Base-by-base conservation (phyloP, 2,797 vertebrate species). In the Rhinatrema bivittatum region DNA sequence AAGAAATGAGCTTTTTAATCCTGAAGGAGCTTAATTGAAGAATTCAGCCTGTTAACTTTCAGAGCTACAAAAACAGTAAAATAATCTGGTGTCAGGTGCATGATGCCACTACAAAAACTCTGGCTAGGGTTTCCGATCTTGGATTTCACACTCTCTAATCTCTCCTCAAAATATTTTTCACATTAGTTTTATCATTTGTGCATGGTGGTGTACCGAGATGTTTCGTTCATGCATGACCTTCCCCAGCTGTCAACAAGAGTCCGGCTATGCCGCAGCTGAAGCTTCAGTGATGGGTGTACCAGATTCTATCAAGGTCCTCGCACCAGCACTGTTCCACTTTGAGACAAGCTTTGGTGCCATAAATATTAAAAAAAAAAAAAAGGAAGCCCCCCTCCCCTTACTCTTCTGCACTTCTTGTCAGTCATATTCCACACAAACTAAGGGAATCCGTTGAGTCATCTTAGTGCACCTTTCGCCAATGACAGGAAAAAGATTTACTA, bases 21-120 rank as follows among this genome's bases (percentile, higher is more conserved):
- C 10, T 15, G 37, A 51, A 69, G 37, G 5, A 10, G 3, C 56
- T 60, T 36, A 55, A 53, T 2, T 40, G 26, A 5, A 22, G 16
- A 41, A 53, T 48, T 61, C 36, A 49, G 15, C 9, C 35, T 45
- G 38, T 26, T 40, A 46, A 33, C 51, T 46, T 65, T 68, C 54
- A 72, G 57, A 63, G 48, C 16, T 34, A 42, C 12, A 30, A 40
- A 39, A 51, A 45, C 24, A 54, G 27, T 25, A 14, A 46, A 53
- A 57, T 32, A 19, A 47, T 7, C 30, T 43, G 13, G 7, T 31
- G 19, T 44, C 20, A 23, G 32, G 11, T 40, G 2, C 23, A 38
- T 7, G 29, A 24, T 42, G 5, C 36, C 36, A 32, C 32, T 10
- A 2, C 29, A 50, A 47, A 66, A 63, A 20, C 7, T 37, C 26